Base-by-base conservation (phyloP, 2,797 vertebrate genomes). In the Argentina silus region DNA sequence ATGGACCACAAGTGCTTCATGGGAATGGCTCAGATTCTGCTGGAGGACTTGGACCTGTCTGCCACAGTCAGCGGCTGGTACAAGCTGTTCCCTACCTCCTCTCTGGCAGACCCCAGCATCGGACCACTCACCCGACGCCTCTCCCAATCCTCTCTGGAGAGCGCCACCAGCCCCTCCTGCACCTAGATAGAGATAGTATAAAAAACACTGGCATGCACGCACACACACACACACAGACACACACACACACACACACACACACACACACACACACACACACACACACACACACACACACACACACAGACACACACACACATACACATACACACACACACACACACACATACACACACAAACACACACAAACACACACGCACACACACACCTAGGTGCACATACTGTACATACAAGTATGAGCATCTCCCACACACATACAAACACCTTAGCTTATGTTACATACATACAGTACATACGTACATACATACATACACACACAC, bases 1-100 rank as follows among this genome's bases (percentile, higher is more conserved):
- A 99, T 99, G 98, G 98, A 99, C 94, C 95, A 96, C 95, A 99
- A 99, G 92, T 97, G 96, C 94, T 99, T 99, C 96, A 98, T 99
- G 98, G 98, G 98, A 79, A 98, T 98, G 97, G 97, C 96, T 66
- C 98, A 99, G 93, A 98, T 99, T 87, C 93, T 98, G 70, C 89
- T 99, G 87, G 98, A 99, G 48, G 98, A 99, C 93, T 93, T 99
- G 82, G 98, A 99, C 87, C 95, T 99, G 88, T 95, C 96, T 47
- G 93, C 94, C 14, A 77, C 77, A 0, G 95, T 98, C 70, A 84
- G 94, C 0, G 98, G 98, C 90, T 99, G 98, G 98, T 99, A 98
- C 93, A 99, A 96, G 96, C 96, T 99, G 89, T 99, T 99, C 91
- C 97, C 98, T 86, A 98, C 97, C 51, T 99, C 97, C 76, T 99